A percentile compares a stretch with the other conserved stretches of the same genome.
phyloP scores from a whole-genome alignment of 2,797 vertebrate genomes.

The Ataeniobius toweri region DNA sequence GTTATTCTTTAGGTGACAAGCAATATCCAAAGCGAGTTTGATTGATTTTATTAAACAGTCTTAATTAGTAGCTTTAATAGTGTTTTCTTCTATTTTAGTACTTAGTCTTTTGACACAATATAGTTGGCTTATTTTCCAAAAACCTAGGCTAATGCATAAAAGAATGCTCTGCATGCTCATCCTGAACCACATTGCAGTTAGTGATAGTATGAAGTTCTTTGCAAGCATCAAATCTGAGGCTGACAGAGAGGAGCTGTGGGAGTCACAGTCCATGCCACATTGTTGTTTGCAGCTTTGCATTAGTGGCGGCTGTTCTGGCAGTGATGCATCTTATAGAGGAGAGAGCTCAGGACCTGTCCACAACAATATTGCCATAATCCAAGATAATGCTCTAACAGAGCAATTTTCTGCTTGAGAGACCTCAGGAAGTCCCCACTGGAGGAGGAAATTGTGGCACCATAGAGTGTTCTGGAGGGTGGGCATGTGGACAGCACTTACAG shows the following conservation, averaged over 20 bases:
- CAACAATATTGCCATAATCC: constrained; percentile 85
- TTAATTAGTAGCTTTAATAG: not conserved
- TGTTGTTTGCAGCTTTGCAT: constrained; percentile 65
- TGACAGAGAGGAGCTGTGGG: constrained; percentile 75
- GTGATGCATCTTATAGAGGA: constrained; percentile 75
- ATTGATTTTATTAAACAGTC: too few species aligned
- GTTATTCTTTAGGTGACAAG: not conserved
- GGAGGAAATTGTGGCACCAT: constrained; percentile 83
- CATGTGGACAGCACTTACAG: constrained; percentile 81
- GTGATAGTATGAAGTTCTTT: constrained; percentile 50
- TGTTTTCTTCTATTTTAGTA: not conserved
- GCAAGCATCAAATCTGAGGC: constrained; percentile 56
- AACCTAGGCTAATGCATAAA: constrained; percentile 31
- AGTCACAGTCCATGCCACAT: constrained; percentile 63
- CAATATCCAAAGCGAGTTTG: too few species aligned
- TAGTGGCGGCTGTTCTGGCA: constrained; percentile 59
- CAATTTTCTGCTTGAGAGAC: constrained; percentile 86
- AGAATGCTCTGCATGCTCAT: constrained; percentile 43
- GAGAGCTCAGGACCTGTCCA: constrained; percentile 79
- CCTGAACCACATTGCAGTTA: constrained; percentile 50
- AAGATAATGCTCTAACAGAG: constrained; percentile 85
- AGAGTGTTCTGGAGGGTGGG: constrained; percentile 81
- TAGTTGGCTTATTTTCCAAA: constrained; percentile 4
- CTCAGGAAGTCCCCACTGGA: constrained; percentile 82
- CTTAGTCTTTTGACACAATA: not conserved